These are phyloP conservation scores for Canis aureus DNA, from an alignment of 2,113 vertebrate genomes.

Conservation along the genomic window DNA sequence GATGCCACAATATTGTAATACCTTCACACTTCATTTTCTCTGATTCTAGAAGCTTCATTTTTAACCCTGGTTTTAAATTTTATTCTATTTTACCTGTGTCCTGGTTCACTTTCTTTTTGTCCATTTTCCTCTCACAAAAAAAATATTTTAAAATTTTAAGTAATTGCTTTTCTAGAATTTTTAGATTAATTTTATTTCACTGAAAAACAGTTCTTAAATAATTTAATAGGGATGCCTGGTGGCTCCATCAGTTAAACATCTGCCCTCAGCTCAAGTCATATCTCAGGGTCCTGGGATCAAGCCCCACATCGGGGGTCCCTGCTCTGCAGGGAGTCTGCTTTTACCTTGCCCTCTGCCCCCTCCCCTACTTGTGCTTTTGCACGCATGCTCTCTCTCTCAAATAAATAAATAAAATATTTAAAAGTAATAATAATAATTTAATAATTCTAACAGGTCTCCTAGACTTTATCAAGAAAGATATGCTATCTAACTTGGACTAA, in stretches of 20 bases:
- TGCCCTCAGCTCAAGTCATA: not conserved
- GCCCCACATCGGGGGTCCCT: not conserved
- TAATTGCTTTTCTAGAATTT: not conserved
- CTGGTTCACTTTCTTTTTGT: not conserved
- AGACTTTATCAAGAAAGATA: not conserved
- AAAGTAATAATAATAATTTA: not conserved
- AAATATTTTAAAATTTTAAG: not conserved
- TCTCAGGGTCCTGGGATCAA: not conserved
- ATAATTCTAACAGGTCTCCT: not conserved
- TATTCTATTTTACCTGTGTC: not conserved
- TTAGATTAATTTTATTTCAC: not conserved
- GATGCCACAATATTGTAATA: fast-evolving
- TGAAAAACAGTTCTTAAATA: not conserved
- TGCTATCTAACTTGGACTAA: not conserved
- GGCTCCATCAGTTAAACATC: not conserved
- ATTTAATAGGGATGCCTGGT: not conserved
- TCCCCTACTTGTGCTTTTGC: not conserved
- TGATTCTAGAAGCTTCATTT: not conserved
- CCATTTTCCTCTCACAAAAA: not conserved
- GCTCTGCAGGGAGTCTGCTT: not conserved
- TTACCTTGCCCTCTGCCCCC: not conserved
- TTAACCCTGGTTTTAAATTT: not conserved
- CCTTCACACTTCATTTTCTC: not conserved
- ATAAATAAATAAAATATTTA: not conserved
- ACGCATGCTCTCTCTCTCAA: not conserved